phyloP scores from a whole-genome alignment of 2,113 vertebrate genomes.

The Fukomys damarensis region DNA sequence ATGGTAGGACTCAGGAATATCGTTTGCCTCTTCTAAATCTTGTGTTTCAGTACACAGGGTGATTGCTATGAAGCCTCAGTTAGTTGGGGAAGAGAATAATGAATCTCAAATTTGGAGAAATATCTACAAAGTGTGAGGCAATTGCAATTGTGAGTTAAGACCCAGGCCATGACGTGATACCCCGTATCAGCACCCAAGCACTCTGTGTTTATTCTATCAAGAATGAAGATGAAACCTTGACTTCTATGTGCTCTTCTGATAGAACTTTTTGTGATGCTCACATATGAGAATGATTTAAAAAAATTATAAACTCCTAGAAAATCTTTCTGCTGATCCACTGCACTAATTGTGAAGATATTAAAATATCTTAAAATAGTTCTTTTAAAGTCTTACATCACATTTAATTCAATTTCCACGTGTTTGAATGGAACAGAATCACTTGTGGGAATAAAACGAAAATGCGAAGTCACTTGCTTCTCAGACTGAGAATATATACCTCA shows the following conservation, averaged over 20 bases:
- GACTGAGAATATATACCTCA: not conserved
- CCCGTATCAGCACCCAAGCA: not conserved
- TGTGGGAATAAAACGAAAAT: not conserved
- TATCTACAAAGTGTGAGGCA: not conserved
- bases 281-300: not conserved
- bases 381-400: not conserved
- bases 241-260: not conserved
- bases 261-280: not conserved
- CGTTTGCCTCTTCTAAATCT: not conserved
- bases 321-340: not conserved
- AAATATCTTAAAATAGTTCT: not conserved
- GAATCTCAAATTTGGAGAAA: not conserved
- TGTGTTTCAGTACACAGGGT: not conserved
- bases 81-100: not conserved
- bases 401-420: not conserved
- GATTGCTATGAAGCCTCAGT: not conserved
- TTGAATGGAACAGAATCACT: not conserved
- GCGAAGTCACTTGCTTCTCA: not conserved
- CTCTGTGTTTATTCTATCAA: not conserved
- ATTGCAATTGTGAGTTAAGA: not conserved
- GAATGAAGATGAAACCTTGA: not conserved
- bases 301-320: not conserved
- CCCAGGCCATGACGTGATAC: not conserved
- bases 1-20: not conserved
- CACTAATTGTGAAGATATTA: not conserved